Base-by-base conservation (phyloP, 2,888 invertebrate species). In the Drosophila austrosaltans region DNA sequence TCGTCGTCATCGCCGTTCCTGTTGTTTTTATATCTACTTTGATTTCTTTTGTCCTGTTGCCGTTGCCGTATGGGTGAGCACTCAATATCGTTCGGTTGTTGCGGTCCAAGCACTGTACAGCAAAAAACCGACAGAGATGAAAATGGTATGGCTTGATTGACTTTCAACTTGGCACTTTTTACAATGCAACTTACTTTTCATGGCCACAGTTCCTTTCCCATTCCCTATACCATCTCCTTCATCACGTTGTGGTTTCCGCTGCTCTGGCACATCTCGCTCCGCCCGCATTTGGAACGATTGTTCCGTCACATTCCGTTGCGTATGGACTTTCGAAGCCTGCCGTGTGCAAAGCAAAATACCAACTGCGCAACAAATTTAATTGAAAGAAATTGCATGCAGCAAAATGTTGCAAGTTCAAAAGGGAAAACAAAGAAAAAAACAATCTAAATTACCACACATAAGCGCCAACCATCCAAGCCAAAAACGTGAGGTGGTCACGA, bases 311-410 rank as follows among this genome's bases (percentile, higher is more conserved):
- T 40, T 48, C 25, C 48, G 48, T 22, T 48, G 32, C 30, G 48
- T 61, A 44, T 61, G 36, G 6, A 44, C 61, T 10, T 61, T 20
- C 12, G 61, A 44, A 36, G 48, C 44, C 32, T 61, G 61, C 16
- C 44, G 40, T 30, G 61, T 48, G 32, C 61, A 61, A 4, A 61
- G 10, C 16, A 42, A 16, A 32, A 61, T 61, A 32, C 61, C 61
- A 61, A 32, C 61, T 61, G 44, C 32, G 32, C 16, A 58, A 40
- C 48, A 48, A 44, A 42, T 39, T 59, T 59, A 59, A 40, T 25
- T 40, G 42, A 12, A 36, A 36, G 36, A 10, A 36, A 36, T 36
- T 36, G 36, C 36, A 36, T 36, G 36, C 36, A 36, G 36, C 36
- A 36, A 36, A 36, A 36, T 36, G 36, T 36, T 36, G 36, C 36